A percentile compares a stretch with the other conserved stretches of the same genome.
phyloP scores from a whole-genome alignment of 2,113 vertebrate genomes.

The Cebus imitator region DNA sequence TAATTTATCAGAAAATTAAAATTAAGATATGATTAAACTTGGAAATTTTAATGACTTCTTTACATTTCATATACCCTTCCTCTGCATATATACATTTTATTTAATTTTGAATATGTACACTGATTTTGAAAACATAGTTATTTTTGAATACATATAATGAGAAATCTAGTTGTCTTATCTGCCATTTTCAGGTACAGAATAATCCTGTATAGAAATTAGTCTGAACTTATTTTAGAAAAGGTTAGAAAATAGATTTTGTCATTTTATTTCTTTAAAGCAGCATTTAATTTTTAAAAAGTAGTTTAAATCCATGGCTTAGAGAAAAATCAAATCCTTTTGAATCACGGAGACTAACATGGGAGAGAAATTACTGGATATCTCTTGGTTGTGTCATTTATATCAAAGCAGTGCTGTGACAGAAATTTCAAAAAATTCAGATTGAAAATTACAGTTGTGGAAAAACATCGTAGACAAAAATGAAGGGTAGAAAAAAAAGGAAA shows the following conservation, averaged over 20 bases:
- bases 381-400: not conserved
- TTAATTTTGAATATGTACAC: too few relatives aligned
- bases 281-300: not conserved
- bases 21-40: constrained; percentile 31
- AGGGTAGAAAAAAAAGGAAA: not conserved
- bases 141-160: not conserved
- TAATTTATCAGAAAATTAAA: constrained; percentile 25
- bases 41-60: constrained; percentile 56
- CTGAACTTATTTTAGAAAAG: constrained; percentile 45
- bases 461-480: not conserved
- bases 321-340: constrained; percentile 35
- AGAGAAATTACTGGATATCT: not conserved
- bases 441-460: not conserved
- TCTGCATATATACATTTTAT: too few relatives aligned
- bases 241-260: not conserved
- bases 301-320: not conserved
- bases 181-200: not conserved
- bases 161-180: not conserved
- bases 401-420: not conserved
- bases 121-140: not conserved
- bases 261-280: not conserved
- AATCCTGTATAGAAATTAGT: not conserved
- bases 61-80: not conserved
- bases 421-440: not conserved
- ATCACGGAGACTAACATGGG: not conserved